Evolutionary conservation across 2,113 vertebrate species (phyloP).

Genomic region (Campylomormyrus numenius): DNA sequence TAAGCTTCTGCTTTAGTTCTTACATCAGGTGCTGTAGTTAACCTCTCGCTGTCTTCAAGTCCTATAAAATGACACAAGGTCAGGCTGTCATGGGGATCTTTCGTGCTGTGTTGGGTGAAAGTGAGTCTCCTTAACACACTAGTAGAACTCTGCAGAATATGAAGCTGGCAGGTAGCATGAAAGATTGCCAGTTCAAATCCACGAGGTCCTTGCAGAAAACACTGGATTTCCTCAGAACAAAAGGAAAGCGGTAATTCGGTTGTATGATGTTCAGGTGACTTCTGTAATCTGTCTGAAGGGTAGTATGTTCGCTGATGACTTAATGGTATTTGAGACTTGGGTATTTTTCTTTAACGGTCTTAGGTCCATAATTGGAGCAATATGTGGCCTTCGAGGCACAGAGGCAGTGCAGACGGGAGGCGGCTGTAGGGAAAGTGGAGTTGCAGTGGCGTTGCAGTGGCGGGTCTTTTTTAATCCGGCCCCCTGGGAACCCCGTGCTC

Average conservation of each 20-base stretch:
- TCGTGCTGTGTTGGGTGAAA: neutral
- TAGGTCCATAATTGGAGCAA: neutral
- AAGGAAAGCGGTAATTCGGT: neutral
- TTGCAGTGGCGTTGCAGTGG: neutral
- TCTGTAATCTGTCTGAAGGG: neutral
- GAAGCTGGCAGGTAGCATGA: neutral
- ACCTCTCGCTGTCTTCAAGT: neutral
- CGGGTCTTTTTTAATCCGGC: constrained; percentile 1
- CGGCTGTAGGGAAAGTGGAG: neutral
- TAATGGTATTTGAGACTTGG: neutral
- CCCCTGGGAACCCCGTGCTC: neutral
- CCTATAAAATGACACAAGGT: neutral
- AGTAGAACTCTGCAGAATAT: neutral
- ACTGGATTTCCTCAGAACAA: neutral
- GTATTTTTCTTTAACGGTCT: neutral
- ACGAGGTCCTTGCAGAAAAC: neutral
- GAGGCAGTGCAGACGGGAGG: neutral
- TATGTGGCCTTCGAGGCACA: neutral
- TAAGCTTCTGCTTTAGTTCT: neutral
- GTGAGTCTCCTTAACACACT: neutral
- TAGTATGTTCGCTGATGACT: neutral
- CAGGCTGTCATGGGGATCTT: neutral
- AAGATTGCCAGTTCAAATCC: neutral
- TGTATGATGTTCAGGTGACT: neutral
- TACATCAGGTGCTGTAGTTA: neutral